Evolutionary conservation across 2,113 vertebrate genomes (phyloP).

Genomic region (Phaetusa simplex): DNA sequence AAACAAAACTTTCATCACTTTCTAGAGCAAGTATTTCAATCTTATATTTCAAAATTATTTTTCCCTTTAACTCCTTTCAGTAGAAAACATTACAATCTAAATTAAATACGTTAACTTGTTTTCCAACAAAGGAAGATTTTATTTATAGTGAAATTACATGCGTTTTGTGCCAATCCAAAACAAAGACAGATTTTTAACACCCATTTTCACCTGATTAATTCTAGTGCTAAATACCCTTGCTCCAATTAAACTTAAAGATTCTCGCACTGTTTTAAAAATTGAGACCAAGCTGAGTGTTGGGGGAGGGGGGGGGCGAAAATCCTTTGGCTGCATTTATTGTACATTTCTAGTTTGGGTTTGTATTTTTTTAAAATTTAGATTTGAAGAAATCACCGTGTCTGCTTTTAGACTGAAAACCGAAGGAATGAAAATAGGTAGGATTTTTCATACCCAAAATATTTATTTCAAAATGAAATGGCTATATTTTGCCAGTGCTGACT

Average conservation of each 20-base stretch:
- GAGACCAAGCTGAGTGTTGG: neutral
- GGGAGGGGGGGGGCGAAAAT: accelerated
- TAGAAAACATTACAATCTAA: neutral
- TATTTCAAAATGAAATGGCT: neutral
- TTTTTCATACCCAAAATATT: neutral
- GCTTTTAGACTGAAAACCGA: neutral
- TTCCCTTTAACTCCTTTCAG: neutral
- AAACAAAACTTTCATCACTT: neutral
- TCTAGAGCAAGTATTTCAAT: neutral
- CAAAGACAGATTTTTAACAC: neutral
- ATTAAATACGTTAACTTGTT: neutral
- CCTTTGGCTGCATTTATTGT: neutral
- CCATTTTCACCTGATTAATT: neutral
- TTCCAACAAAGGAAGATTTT: neutral
- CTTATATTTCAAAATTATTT: neutral
- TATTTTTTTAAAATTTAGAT: neutral
- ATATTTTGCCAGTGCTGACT: neutral
- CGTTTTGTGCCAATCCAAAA: neutral
- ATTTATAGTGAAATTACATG: neutral
- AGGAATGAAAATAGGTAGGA: neutral
- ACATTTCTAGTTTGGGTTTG: neutral
- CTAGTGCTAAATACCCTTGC: neutral
- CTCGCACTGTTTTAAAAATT: neutral
- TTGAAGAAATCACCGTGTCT: neutral
- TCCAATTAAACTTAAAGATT: neutral